These are phyloP conservation scores for Eurois occulta DNA, from an alignment of 2,888 invertebrate genomes.

Conservation along the genomic window DNA sequence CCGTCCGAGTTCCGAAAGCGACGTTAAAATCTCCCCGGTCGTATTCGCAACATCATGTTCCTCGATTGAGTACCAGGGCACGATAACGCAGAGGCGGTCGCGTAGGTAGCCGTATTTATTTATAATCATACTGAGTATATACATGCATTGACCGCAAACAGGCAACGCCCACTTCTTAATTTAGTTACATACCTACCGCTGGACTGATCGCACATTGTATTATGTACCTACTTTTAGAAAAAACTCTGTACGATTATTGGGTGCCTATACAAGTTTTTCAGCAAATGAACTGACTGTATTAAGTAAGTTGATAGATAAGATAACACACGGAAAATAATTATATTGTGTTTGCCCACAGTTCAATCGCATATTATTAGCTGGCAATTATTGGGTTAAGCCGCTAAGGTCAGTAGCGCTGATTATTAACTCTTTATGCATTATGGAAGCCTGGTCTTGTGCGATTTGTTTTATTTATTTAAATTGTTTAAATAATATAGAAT, in stretches of 20 bases:
- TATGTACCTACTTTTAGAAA: background rate
- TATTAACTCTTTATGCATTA: slow-evolving; percentile 57
- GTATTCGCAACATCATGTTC: slow-evolving; percentile 71
- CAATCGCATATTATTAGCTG: background rate
- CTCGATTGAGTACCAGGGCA: slow-evolving; percentile 68
- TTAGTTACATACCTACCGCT: slow-evolving; percentile 29
- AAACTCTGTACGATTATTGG: background rate
- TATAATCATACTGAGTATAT: background rate
- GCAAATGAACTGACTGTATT: slow-evolving; percentile 1
- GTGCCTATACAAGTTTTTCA: background rate
- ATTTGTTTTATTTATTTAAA: slow-evolving; percentile 73
- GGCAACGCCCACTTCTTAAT: slow-evolving; percentile 48
- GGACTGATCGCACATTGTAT: background rate
- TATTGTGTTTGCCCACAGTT: background rate
- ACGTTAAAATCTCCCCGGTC: slow-evolving; percentile 32
- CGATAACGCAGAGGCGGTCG: slow-evolving; percentile 46
- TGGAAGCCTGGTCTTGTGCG: slow-evolving; percentile 70
- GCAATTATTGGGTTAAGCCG: background rate
- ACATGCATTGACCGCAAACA: background rate
- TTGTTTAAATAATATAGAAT: slow-evolving; percentile 45
- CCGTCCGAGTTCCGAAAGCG: slow-evolving; percentile 7
- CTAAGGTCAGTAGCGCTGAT: slow-evolving; percentile 3
- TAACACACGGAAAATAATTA: background rate
- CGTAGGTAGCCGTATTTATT: background rate
- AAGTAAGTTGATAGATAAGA: background rate